A percentile compares a stretch with the other conserved stretches of the same genome.
phyloP scores from a whole-genome alignment of 2,888 invertebrate genomes.

The Acleris laterana region DNA sequence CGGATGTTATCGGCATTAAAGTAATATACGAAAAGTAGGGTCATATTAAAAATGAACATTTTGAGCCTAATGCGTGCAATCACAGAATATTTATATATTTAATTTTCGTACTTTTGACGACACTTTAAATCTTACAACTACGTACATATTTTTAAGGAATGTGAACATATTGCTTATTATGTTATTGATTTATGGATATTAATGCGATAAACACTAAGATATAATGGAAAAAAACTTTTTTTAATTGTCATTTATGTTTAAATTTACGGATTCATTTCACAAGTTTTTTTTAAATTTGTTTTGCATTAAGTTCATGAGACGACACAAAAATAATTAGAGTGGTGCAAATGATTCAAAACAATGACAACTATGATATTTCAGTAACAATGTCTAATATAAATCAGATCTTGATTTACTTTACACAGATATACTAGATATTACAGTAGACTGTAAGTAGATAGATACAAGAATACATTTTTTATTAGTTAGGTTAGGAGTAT shows the following conservation, averaged over 20 bases:
- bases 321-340: too few species aligned
- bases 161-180: conserved; percentile 42
- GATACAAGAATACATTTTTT: conserved; percentile 23
- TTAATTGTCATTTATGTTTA: too few species aligned
- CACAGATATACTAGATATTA: conserved; percentile 9
- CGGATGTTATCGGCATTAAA: too few species aligned
- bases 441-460: conserved; percentile 14
- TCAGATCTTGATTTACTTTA: background rate
- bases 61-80: conserved; percentile 33
- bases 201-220: too few species aligned
- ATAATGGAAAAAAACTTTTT: too few species aligned
- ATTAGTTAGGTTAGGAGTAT: conserved; percentile 4
- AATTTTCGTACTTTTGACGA: conserved; percentile 33
- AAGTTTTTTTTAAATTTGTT: too few species aligned
- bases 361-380: background rate
- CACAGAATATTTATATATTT: conserved; percentile 30
- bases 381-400: too few species aligned
- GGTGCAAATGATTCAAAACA: conserved; percentile 40
- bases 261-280: too few species aligned
- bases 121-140: conserved; percentile 35
- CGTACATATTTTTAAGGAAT: conserved; percentile 23
- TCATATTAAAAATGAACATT: conserved; percentile 11
- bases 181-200: conserved; percentile 47
- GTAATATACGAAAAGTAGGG: conserved; percentile 6
- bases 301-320: too few species aligned